Base-by-base conservation (phyloP, 2,797 vertebrate species). In the Chromobotia macracanthus region DNA sequence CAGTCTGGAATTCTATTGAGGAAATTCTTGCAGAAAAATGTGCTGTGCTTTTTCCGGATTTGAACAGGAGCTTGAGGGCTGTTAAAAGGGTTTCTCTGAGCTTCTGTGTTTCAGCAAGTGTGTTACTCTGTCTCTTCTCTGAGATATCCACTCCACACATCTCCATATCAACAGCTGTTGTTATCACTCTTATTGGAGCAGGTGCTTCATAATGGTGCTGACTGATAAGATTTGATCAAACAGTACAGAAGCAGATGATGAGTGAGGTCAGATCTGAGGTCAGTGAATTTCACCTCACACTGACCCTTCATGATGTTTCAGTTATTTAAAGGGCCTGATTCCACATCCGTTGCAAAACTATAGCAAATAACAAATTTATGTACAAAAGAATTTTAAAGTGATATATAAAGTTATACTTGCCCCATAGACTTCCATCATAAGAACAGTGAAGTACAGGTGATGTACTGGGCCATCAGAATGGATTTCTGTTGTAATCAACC, bases 101-200 rank as follows among this genome's bases (percentile, higher is more conserved):
- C n/a, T n/a, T n/a, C n/a, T n/a, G n/a, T n/a, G 4, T n/a, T n/a
- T n/a, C n/a, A n/a, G n/a, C n/a, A n/a, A n/a, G n/a, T n/a, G n/a
- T n/a, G n/a, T n/a, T n/a, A n/a, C n/a, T n/a, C n/a, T n/a, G n/a
- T n/a, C n/a, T n/a, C n/a, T n/a, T n/a, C n/a, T n/a, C n/a, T n/a
- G n/a, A n/a, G n/a, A n/a, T n/a, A n/a, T n/a, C n/a, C n/a, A n/a
- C n/a, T n/a, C n/a, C n/a, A n/a, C 3, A 72, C 21, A 6, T 11
- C 12, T 60, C 35, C 8, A 23, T 73, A 10, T 55, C 41, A 53
- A 66, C 73, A 66, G 61, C 63, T 55, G 63, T 10, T 25, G 61
- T 41, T 44, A 66, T 66, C 11, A 1, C 16, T 41, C 61, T 66
- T 31, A 21, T 6, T 28, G 48, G 50, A 66, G 61, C 48, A 25